Base-by-base conservation (phyloP, 1,140 invertebrate genomes). In the Orius insidiosus region DNA sequence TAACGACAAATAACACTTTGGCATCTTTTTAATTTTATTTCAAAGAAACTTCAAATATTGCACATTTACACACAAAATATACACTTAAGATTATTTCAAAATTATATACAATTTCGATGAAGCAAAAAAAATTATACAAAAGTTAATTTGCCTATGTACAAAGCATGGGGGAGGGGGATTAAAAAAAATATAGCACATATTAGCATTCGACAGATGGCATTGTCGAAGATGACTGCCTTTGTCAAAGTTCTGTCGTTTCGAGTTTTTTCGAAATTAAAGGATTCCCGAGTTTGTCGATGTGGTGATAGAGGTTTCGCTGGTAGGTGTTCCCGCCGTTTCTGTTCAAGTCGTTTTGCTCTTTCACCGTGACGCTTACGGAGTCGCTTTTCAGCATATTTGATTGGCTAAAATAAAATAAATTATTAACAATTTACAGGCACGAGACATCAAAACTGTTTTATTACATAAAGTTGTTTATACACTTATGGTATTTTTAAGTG, bases 181-280 rank as follows among this genome's bases (percentile, higher is more conserved):
- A 4, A 24, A 24, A 24, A 24, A 24, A 24, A 24, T 24, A 24
- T 24, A 24, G 24, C 24, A 24, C 24, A 24, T 24, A 7, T 24
- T 24, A 24, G 24, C 24, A 24, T 24, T 24, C 24, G 24, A 24
- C 24, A 24, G 3, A 4, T 4, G 24, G 24, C 24, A 24, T 24
- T 7, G 24, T 24, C 24, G 24, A 24, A 7, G 24, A 24, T 3
- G 24, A 24, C 24, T 24, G 40, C 34, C 10, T 11, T 31, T 38
- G 16, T 57, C 51, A 62, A 15, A 84, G 64, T 66, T 88, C 84
- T 7, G 84, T 88, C 36, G 84, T 88, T 65, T 88, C 84, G 55
- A 88, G 69, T 64, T 85, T 85, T 58, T 82, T 78, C 8, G 77
- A 72, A 31, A 75, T 60, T 13, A 70, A 62, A 52, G 70, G 70